Evolutionary conservation across 2,113 vertebrate genomes (phyloP).

Genomic region (Zapornia atra): DNA sequence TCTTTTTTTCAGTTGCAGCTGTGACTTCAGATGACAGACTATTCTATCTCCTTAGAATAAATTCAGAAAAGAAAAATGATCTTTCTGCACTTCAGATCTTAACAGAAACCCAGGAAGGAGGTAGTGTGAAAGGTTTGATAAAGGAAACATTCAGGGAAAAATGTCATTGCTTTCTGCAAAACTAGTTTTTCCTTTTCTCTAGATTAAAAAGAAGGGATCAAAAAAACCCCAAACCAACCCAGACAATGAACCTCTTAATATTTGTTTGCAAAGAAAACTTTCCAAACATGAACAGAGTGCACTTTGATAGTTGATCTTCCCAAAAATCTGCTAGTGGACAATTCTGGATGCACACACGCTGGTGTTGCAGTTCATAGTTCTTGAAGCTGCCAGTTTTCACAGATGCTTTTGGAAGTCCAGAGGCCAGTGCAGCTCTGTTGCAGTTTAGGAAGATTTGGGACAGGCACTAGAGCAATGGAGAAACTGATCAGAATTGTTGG

Average conservation of each 20-base stretch:
- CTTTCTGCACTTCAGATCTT: neutral
- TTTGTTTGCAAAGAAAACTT: slow-evolving; percentile 11
- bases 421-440: neutral
- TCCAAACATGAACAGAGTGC: neutral
- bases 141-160: slow-evolving; percentile 9
- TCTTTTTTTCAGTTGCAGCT: slow-evolving; percentile 22
- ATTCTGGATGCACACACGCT: neutral
- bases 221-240: neutral
- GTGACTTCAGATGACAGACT: slow-evolving; percentile 28
- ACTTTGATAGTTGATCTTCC: slow-evolving; percentile 1
- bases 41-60: slow-evolving; percentile 57
- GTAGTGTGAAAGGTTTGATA: slow-evolving; percentile 3
- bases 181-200: neutral
- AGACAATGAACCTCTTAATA: neutral
- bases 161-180: neutral
- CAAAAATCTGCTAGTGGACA: neutral
- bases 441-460: neutral
- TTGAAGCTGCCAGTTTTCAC: slow-evolving; percentile 47
- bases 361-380: neutral
- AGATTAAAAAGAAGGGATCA: neutral
- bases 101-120: neutral
- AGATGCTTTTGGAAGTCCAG: neutral
- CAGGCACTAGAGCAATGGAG: neutral
- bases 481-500: neutral
- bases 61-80: slow-evolving; percentile 63